Base-by-base conservation (phyloP, 2,797 vertebrate species). In the Anabas testudineus region DNA sequence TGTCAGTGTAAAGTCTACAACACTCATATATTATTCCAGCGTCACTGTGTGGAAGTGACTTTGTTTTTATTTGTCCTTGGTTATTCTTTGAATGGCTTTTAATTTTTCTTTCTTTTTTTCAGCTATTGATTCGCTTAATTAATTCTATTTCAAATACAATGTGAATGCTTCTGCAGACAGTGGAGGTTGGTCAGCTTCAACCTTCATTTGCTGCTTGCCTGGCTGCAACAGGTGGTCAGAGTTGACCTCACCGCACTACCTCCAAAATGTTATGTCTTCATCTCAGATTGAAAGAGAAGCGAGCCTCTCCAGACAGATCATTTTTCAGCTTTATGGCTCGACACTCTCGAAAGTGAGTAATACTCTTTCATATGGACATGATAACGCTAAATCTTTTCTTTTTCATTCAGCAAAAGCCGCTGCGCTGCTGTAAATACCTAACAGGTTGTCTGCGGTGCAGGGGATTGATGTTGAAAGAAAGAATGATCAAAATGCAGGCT, bases 261-360 rank as follows among this genome's bases (percentile, higher is more conserved):
- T 78, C 66, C 66, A 66, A 79, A 70, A 83, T 86, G 89, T 86
- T 90, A 87, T 91, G 90, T 91, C 90, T 91, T 92, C 89, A 81
- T 88, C 69, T 64, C 71, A 82, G 85, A 88, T 81, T 78, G 83
- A 75, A 84, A 71, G 79, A 71, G 82, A 86, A 88, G 75, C 67
- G 63, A 75, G 68, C 76, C 54, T 51, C 80, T 65, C 30, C 60
- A 61, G 70, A 81, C 48, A n/a, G 82, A 71, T 90, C 42, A 13
- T 84, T 82, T 91, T 78, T 83, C 84, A 76, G 64, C 48, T 87
- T 81, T 52, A 68, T 61, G 37, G 45, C 80, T 67, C 51, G 61
- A 79, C 46, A 78, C 71, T 68, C 55, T 28, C 62, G 67, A 68
- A 48, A 82, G 71, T 62, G 53, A 78, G 58, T 75, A 67, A 66